Percentiles rank a stretch among this genome's conserved stretches.
Conservation (phyloP, 2,888 invertebrate species). For the Capitulum mitella region DNA sequence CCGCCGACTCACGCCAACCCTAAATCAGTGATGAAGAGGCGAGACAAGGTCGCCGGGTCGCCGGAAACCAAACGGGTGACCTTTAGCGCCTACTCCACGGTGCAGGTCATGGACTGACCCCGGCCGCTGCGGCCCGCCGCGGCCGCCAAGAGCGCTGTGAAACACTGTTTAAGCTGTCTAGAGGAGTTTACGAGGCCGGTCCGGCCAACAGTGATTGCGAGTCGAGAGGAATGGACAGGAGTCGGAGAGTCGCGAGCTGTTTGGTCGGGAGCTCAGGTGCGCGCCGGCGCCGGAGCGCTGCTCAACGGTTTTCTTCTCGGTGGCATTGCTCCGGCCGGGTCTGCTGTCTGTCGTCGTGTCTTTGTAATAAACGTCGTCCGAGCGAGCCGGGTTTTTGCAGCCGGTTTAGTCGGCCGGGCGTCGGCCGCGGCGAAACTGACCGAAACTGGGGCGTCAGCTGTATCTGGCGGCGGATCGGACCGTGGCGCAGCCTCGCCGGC, state of each 20-base stretch:
- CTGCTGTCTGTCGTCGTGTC: neutral
- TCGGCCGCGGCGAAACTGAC: neutral
- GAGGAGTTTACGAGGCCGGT: neutral
- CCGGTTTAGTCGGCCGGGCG: neutral
- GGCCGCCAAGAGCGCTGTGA: slow-evolving; percentile 5
- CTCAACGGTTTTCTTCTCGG: neutral
- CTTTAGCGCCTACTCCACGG: slow-evolving; percentile 35
- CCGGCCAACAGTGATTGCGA: neutral
- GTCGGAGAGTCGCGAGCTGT: neutral
- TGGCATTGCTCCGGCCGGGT: neutral
- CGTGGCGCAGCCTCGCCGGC: no score
- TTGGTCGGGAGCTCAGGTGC: neutral
- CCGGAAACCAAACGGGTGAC: slow-evolving; percentile 33
- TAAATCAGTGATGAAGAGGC: slow-evolving; percentile 35
- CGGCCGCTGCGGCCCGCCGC: neutral
- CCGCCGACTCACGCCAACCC: slow-evolving; percentile 26
- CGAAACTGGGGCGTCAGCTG: neutral
- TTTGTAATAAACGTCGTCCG: neutral
- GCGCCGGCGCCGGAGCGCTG: neutral
- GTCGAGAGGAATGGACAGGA: neutral
- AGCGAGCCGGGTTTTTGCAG: neutral
- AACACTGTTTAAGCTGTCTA: slow-evolving; percentile 4
- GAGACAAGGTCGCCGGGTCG: slow-evolving; percentile 29
- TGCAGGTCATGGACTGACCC: slow-evolving; percentile 34
- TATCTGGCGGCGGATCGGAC: neutral